Conservation (phyloP, 2,888 invertebrate genomes). For the Maniola hyperantus region DNA sequence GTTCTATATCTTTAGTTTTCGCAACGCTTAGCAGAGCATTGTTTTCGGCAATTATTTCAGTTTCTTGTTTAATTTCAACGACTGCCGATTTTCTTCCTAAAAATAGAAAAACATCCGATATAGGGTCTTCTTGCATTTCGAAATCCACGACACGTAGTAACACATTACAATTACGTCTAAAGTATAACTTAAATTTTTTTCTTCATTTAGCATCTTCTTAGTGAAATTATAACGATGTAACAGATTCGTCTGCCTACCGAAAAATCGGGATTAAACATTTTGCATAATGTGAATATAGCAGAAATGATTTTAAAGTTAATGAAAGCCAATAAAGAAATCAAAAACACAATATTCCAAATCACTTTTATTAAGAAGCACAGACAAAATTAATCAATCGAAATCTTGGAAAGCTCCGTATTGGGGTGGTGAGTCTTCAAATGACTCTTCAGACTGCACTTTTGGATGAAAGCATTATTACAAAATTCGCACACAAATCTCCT, state of each 20-base stretch:
- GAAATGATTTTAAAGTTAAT: background rate
- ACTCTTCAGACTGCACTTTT: conserved; percentile 70
- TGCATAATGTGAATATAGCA: background rate
- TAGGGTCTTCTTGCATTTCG: conserved; percentile 52
- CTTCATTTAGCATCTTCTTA: background rate
- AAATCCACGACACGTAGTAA: conserved; percentile 22
- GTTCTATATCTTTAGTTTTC: conserved; percentile 30
- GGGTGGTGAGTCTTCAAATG: conserved; percentile 70
- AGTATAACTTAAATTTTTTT: background rate
- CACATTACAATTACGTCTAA: background rate
- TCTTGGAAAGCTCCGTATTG: conserved; percentile 46
- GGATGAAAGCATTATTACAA: conserved; percentile 67
- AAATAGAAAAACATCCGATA: conserved; percentile 78
- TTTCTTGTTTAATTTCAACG: conserved; percentile 59
- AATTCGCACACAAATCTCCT: conserved; percentile 70
- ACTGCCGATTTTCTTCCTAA: conserved; percentile 72
- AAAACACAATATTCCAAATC: background rate
- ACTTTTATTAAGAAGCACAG: conserved; percentile 20
- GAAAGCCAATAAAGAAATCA: background rate
- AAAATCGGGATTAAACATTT: background rate
- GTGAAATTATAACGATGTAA: background rate
- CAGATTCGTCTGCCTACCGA: background rate
- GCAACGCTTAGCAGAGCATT: conserved; percentile 18
- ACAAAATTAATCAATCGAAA: conserved; percentile 5
- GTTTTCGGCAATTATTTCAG: conserved; percentile 31